Conservation (phyloP, 2,113 vertebrate genomes). For the Austrofundulus limnaeus region DNA sequence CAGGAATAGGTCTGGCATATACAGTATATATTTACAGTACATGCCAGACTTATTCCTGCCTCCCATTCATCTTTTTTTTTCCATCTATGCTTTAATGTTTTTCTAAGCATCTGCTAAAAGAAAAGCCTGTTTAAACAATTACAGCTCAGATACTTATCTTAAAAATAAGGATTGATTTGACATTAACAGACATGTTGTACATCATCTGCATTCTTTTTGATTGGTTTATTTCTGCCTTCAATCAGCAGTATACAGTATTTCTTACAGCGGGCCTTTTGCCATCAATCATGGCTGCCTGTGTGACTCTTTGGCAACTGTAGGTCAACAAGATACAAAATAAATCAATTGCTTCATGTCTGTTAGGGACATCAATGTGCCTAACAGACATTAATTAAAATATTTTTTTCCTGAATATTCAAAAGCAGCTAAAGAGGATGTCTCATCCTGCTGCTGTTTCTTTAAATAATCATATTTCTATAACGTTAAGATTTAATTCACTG, state of each 20-base stretch:
- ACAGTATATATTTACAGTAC: background rate
- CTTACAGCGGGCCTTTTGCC: slow-evolving; percentile 12
- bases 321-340: slow-evolving; percentile 27
- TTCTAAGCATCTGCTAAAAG: slow-evolving; percentile 15
- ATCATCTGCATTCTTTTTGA: slow-evolving; percentile 61
- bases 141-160: slow-evolving; percentile 48
- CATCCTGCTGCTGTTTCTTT: background rate
- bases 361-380: slow-evolving; percentile 37
- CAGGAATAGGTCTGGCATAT: background rate
- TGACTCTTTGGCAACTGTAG: slow-evolving; percentile 16
- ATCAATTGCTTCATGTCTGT: slow-evolving; percentile 20
- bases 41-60: background rate
- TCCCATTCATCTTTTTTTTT: background rate
- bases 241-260: slow-evolving; percentile 42
- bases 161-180: slow-evolving; percentile 55
- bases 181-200: slow-evolving; percentile 54
- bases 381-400: too few species aligned
- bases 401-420: slow-evolving; percentile 1
- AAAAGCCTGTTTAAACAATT: slow-evolving; percentile 46
- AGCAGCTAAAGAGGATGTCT: slow-evolving; percentile 30
- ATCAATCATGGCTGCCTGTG: slow-evolving; percentile 18
- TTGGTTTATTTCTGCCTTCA: slow-evolving; percentile 51
- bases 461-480: background rate
- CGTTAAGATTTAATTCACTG: too few species aligned
- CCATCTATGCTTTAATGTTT: background rate